phyloP scores from a whole-genome alignment of 2,113 vertebrate species.

The Oryzias javanicus region DNA sequence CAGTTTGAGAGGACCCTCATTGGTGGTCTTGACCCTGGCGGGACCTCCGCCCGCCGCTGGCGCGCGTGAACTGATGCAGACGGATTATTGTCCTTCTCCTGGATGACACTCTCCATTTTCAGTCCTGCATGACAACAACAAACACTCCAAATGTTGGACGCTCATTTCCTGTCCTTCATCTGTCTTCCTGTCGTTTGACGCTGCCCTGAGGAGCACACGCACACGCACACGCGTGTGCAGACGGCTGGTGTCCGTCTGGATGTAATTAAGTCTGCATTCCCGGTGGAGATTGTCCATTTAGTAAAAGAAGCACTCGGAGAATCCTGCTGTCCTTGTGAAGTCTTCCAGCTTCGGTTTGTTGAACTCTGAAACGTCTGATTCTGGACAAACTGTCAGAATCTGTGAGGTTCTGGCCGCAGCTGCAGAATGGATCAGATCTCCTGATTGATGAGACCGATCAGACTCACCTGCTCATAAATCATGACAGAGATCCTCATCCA shows the following conservation, averaged over 20 bases:
- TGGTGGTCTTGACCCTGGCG: neutral
- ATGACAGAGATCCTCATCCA: no score
- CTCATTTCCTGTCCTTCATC: slow-evolving; percentile 64
- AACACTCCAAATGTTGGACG: slow-evolving; percentile 49
- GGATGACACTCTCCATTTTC: slow-evolving; percentile 36
- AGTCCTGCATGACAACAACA: neutral
- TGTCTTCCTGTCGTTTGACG: slow-evolving; percentile 46
- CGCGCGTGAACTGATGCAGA: slow-evolving; percentile 10
- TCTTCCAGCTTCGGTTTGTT: neutral
- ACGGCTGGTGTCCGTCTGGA: slow-evolving; percentile 35
- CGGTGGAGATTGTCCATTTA: slow-evolving; percentile 57
- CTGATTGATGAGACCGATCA: no score
- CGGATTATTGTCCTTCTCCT: slow-evolving; percentile 59
- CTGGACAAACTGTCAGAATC: no score
- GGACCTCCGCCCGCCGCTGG: neutral
- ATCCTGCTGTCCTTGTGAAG: neutral
- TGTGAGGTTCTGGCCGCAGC: no score
- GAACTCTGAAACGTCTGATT: no score
- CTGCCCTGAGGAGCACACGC: slow-evolving; percentile 9
- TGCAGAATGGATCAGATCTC: no score
- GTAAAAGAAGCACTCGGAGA: slow-evolving; percentile 14
- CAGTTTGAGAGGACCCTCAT: neutral
- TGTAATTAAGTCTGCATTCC: slow-evolving; percentile 60
- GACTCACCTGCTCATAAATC: no score
- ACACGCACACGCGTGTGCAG: slow-evolving; percentile 22